Evolutionary conservation across 2,797 vertebrate genomes (phyloP).

Genomic region (Corythornis leucogaster): DNA sequence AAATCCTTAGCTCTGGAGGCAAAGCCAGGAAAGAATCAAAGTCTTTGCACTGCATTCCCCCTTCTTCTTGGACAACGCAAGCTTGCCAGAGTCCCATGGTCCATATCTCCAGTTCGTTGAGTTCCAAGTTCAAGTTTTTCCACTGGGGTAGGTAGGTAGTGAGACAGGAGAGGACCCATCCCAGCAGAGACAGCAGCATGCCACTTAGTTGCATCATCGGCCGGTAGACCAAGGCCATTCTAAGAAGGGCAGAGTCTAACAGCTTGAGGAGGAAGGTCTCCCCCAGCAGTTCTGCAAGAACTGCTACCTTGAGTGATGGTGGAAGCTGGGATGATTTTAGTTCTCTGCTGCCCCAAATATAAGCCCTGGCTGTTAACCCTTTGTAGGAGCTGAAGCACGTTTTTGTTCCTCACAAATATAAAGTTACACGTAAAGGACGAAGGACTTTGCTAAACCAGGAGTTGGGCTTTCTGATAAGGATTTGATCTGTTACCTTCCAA

Average conservation of each 20-base stretch:
- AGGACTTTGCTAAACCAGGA: slow-evolving; percentile 77
- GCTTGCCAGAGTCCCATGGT: slow-evolving; percentile 94
- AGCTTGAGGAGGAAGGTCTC: background rate
- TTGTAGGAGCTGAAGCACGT: slow-evolving; percentile 69
- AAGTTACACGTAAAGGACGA: slow-evolving; percentile 80
- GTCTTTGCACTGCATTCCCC: slow-evolving; percentile 91
- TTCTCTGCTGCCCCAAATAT: slow-evolving; percentile 75
- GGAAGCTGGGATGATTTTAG: slow-evolving; percentile 50
- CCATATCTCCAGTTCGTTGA: slow-evolving; percentile 98
- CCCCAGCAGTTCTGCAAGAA: slow-evolving; percentile 20
- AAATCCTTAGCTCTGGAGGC: slow-evolving; percentile 87
- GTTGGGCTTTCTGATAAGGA: slow-evolving; percentile 83
- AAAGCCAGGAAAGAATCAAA: slow-evolving; percentile 92
- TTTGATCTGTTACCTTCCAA: slow-evolving; percentile 85
- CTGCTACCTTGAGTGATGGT: slow-evolving; percentile 42
- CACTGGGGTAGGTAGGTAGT: slow-evolving; percentile 90
- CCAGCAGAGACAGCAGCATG: slow-evolving; percentile 86
- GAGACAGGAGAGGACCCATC: slow-evolving; percentile 87
- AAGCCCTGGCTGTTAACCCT: slow-evolving; percentile 78
- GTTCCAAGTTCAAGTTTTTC: slow-evolving; percentile 88
- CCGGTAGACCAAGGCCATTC: slow-evolving; percentile 73
- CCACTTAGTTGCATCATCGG: slow-evolving; percentile 83
- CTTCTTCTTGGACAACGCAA: slow-evolving; percentile 94
- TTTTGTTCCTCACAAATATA: slow-evolving; percentile 81
- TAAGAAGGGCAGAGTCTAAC: background rate